These are phyloP conservation scores for Orthonevra nobilis DNA, from an alignment of 2,888 invertebrate species.

Conservation along the genomic window DNA sequence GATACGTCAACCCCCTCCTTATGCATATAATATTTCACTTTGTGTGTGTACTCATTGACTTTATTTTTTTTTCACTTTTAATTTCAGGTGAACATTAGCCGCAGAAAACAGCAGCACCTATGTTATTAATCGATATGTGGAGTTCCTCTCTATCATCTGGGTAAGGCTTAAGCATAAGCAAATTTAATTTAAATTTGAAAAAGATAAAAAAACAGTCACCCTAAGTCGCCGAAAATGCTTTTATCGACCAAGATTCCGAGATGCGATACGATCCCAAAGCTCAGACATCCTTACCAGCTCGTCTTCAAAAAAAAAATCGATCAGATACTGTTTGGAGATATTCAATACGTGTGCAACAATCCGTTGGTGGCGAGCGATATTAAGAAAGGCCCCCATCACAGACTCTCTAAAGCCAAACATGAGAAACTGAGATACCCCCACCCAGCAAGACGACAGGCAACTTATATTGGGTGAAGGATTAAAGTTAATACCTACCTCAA, in stretches of 20 bases:
- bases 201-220: no score
- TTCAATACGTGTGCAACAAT: constrained; percentile 27
- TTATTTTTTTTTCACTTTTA: neutral
- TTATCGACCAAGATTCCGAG: constrained; percentile 42
- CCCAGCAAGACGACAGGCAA: constrained; percentile 53
- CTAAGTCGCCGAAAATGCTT: constrained; percentile 25
- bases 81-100: constrained; percentile 30
- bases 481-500: constrained; percentile 68
- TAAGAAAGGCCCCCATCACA: constrained; percentile 11
- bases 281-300: constrained; percentile 22
- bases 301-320: constrained; percentile 39
- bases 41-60: no score
- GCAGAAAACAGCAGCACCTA: constrained; percentile 34
- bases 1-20: no score
- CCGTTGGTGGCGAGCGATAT: constrained; percentile 26
- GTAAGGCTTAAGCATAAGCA: no score
- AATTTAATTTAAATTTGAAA: no score
- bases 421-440: constrained; percentile 63
- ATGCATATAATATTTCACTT: no score
- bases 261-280: constrained; percentile 51
- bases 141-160: constrained; percentile 68
- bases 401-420: constrained; percentile 1
- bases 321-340: constrained; percentile 55
- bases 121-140: constrained; percentile 70
- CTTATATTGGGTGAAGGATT: constrained; percentile 67